Percentiles rank a stretch among this genome's conserved stretches.
These are phyloP conservation scores for Sternarchorhynchus goeldii DNA, from an alignment of 2,797 vertebrate species.

Conservation along the genomic window DNA sequence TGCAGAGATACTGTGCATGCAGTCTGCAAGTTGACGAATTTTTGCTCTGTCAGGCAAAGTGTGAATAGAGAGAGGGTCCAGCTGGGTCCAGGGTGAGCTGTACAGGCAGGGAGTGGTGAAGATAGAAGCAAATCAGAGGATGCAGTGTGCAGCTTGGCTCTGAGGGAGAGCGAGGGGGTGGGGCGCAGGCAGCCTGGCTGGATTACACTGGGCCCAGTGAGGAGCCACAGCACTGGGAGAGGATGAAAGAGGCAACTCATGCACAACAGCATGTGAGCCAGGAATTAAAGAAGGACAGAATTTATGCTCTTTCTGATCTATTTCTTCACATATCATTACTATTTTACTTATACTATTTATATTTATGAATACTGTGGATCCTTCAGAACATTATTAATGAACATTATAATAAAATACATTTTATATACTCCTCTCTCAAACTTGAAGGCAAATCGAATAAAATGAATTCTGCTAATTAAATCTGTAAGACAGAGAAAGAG, in stretches of 20 bases:
- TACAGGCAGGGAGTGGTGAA: not conserved
- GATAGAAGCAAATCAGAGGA: constrained; percentile 23
- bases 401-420: not conserved
- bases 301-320: not conserved
- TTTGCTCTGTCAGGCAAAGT: constrained; percentile 6
- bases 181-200: constrained; percentile 27
- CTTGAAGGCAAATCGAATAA: not conserved
- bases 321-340: constrained; percentile 1
- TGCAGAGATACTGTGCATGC: not conserved
- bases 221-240: constrained; percentile 25
- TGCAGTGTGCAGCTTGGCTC: constrained; percentile 18
- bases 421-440: not conserved
- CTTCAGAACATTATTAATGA: constrained; percentile 5
- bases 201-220: constrained; percentile 44
- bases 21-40: constrained; percentile 6
- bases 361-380: not conserved
- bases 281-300: constrained; percentile 13
- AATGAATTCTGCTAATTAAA: constrained; percentile 2
- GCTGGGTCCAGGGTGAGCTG: constrained; percentile 15
- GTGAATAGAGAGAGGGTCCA: constrained; percentile 5
- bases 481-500: not conserved
- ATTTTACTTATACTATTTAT: constrained; percentile 19
- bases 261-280: constrained; percentile 14
- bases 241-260: constrained; percentile 39
- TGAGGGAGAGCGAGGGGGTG: not conserved